phyloP scores from a whole-genome alignment of 23 tunicate species.

The Trididemnum clinides region DNA sequence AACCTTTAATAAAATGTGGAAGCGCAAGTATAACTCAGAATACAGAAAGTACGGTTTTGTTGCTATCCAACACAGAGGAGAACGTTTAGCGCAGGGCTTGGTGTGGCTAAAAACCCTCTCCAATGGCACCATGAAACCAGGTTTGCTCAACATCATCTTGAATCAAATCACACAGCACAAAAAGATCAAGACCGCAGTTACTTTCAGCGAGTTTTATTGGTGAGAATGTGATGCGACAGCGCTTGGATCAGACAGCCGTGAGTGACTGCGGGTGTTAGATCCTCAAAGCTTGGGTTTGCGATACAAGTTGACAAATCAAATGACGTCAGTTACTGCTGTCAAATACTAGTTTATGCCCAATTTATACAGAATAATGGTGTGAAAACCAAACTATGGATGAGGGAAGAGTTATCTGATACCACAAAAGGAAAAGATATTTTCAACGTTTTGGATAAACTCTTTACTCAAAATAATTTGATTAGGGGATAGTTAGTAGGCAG shows the following conservation, averaged over 20 bases:
- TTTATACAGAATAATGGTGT: too few relatives aligned
- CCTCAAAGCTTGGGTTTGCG: neutral
- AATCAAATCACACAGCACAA: conserved; percentile 39
- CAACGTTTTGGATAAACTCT: too few relatives aligned
- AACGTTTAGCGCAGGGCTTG: conserved; percentile 40
- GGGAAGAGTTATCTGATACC: neutral
- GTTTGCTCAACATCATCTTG: conserved; percentile 38
- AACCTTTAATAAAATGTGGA: too few relatives aligned
- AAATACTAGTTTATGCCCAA: neutral
- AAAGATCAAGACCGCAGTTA: conserved; percentile 29
- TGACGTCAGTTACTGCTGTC: neutral
- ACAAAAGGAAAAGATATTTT: neutral
- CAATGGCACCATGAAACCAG: conserved; percentile 28
- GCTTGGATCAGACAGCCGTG: conserved; percentile 50
- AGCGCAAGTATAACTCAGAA: neutral
- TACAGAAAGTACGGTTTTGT: too few relatives aligned
- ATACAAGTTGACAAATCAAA: too few relatives aligned
- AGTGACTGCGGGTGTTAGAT: neutral
- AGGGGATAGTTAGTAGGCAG: neutral
- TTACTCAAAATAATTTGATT: neutral
- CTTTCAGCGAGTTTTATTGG: conserved; percentile 48
- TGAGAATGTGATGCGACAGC: conserved; percentile 37
- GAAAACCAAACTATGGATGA: neutral
- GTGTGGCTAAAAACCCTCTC: conserved; percentile 34
- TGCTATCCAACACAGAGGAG: too few relatives aligned